Conservation (phyloP, 2,888 invertebrate species). For the Phasia obesa region DNA sequence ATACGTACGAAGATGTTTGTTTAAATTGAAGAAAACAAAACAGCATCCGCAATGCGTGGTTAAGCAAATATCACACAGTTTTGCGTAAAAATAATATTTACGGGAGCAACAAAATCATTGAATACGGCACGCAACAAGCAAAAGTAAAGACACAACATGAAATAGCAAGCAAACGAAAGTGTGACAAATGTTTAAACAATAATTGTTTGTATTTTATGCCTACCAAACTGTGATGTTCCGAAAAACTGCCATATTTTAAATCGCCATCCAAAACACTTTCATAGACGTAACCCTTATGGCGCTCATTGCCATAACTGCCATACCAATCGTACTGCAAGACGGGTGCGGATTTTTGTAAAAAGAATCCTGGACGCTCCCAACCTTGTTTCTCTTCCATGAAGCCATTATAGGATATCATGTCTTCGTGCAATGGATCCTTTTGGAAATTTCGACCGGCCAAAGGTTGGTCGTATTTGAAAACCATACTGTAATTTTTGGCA, state of each 20-base stretch:
- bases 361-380: conserved; percentile 95
- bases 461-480: conserved; percentile 92
- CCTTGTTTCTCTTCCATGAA: conserved; percentile 93
- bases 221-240: conserved; percentile 90
- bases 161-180: conserved; percentile 59
- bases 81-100: conserved; percentile 63
- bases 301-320: conserved; percentile 88
- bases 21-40: conserved; percentile 49
- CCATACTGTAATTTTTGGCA: conserved; percentile 91
- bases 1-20: conserved; percentile 3
- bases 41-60: conserved; percentile 67
- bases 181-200: conserved; percentile 42
- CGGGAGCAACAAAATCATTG: conserved; percentile 33
- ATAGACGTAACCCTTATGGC: conserved; percentile 87
- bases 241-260: conserved; percentile 90
- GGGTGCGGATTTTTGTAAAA: conserved; percentile 82
- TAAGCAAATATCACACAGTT: conserved; percentile 70
- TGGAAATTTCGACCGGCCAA: conserved; percentile 90
- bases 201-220: conserved; percentile 38
- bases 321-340: conserved; percentile 91
- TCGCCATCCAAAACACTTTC: conserved; percentile 88
- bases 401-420: conserved; percentile 88
- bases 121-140: conserved; percentile 60
- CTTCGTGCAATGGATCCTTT: conserved; percentile 86
- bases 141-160: conserved; percentile 24